Base-by-base conservation (phyloP, 2,888 invertebrate species). In the Plagodis pulveraria region DNA sequence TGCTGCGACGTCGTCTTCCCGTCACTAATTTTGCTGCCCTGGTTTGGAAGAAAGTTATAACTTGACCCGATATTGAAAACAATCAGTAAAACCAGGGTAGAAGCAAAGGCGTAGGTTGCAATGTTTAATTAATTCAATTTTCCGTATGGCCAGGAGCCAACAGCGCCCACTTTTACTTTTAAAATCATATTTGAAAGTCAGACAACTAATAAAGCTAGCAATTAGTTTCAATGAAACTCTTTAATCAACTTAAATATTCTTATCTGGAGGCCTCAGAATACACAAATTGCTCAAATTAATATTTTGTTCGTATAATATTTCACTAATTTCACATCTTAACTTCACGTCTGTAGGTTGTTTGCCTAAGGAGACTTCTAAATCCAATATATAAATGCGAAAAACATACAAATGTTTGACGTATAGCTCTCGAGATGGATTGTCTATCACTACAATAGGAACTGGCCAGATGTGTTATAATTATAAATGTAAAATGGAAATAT, bases 141-240 rank as follows among this genome's bases (percentile, higher is more conserved):
- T 22, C 22, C 4, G 22, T 1, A 22, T 22, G 22, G 22, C 22
- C n/a, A 42, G 6, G n/a, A 35, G 10, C 36, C 6, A n/a, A 8
- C 2, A 12, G 35, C 8, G 6, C 2, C 46, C 45, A 33, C 32
- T 46, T 40, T 36, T 32, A 52, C 53, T 53, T n/a, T 41, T 50
- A 51, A 65, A 65, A 52, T 67, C 66, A 59, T 63, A 58, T 61
- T 68, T 61, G 65, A 67, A 67, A 72, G 71, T 62, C 66, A 50
- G 50, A 58, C 63, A 70, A 66, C 65, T 70, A 65, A 61, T 43
- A 52, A 59, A 44, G 46, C 44, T 41, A 46, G 40, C 36, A 53
- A 53, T 47, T 38, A 34, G 32, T 32, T 12, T 6, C 34, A 47
- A 53, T 53, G 6, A 53, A 53, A 46, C 53, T 41, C 36, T 53